These are phyloP conservation scores for Branchinecta lynchi DNA, from an alignment of 1,140 invertebrate genomes.

Conservation along the genomic window DNA sequence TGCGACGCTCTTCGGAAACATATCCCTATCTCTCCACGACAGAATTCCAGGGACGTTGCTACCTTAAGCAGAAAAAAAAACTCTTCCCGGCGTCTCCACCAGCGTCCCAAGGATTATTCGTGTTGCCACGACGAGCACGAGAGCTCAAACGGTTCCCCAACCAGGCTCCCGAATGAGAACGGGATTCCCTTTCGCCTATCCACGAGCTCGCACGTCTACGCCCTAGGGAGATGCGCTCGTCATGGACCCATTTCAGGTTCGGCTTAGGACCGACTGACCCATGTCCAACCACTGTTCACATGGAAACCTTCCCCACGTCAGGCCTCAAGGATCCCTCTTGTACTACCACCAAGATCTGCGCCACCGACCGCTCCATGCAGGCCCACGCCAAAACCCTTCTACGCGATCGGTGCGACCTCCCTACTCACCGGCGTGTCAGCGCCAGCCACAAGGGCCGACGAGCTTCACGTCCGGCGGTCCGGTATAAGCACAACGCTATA, in stretches of 20 bases:
- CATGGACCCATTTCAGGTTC: constrained; percentile 29
- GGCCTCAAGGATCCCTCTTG: constrained; percentile 66
- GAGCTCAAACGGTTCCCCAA: constrained; percentile 48
- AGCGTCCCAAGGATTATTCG: constrained; percentile 50
- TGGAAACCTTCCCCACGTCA: constrained; percentile 73
- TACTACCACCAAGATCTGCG: constrained; percentile 76
- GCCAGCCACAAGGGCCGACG: constrained; percentile 20
- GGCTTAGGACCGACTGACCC: constrained; percentile 61
- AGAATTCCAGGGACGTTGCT: constrained; percentile 54
- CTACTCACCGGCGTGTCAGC: constrained; percentile 46
- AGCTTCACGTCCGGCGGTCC: constrained; percentile 34
- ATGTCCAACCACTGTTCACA: constrained; percentile 76
- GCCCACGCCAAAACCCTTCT: constrained; percentile 57
- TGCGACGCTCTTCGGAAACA: constrained; percentile 46
- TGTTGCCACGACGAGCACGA: constrained; percentile 45
- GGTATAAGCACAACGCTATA: constrained; percentile 57
- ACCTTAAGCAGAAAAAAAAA: constrained; percentile 56
- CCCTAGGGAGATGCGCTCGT: background rate
- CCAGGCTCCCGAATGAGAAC: constrained; percentile 55
- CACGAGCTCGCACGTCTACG: constrained; percentile 20
- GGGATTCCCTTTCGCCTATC: constrained; percentile 50
- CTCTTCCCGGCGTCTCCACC: constrained; percentile 54
- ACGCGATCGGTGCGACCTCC: constrained; percentile 53
- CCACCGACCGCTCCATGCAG: constrained; percentile 57
- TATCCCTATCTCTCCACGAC: constrained; percentile 50